Conservation (phyloP, 1,140 invertebrate species). For the Dermatophagoides farinae region DNA sequence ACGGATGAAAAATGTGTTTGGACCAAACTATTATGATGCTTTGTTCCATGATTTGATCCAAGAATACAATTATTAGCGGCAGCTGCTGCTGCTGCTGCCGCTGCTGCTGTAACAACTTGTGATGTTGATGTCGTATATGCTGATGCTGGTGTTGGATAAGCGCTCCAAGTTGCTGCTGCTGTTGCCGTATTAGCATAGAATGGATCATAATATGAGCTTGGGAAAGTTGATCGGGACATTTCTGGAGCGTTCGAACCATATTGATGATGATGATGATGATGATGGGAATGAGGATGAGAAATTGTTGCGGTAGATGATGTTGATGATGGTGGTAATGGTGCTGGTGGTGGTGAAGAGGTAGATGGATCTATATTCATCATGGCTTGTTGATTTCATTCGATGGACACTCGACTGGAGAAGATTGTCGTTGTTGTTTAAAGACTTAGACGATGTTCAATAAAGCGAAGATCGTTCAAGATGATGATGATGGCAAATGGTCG, state of each 20-base stretch:
- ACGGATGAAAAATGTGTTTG: slow-evolving; percentile 7
- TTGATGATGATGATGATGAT: slow-evolving; percentile 3
- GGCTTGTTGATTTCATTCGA: slow-evolving; percentile 4
- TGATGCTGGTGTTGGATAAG: slow-evolving; percentile 10
- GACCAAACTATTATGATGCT: slow-evolving; percentile 5
- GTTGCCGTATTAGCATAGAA: slow-evolving; percentile 13
- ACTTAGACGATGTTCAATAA: background rate
- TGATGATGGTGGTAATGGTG: background rate
- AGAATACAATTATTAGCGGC: slow-evolving; percentile 1
- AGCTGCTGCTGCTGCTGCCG: background rate
- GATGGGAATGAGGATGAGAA: background rate
- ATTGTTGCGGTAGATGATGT: background rate
- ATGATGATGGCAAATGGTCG: background rate
- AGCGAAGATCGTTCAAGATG: background rate
- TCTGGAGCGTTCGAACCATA: slow-evolving; percentile 3
- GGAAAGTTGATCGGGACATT: slow-evolving; percentile 3
- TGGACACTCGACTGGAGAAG: background rate
- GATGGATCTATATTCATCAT: slow-evolving; percentile 14
- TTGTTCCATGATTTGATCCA: slow-evolving; percentile 4
- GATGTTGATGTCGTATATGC: background rate
- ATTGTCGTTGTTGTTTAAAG: background rate
- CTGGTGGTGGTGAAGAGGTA: background rate
- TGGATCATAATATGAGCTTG: slow-evolving; percentile 13
- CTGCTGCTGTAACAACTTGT: background rate
- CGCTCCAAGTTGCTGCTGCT: slow-evolving; percentile 7